Evolutionary conservation across 2,888 invertebrate species (phyloP).

Genomic region (Drosophila atroscutellata): DNA sequence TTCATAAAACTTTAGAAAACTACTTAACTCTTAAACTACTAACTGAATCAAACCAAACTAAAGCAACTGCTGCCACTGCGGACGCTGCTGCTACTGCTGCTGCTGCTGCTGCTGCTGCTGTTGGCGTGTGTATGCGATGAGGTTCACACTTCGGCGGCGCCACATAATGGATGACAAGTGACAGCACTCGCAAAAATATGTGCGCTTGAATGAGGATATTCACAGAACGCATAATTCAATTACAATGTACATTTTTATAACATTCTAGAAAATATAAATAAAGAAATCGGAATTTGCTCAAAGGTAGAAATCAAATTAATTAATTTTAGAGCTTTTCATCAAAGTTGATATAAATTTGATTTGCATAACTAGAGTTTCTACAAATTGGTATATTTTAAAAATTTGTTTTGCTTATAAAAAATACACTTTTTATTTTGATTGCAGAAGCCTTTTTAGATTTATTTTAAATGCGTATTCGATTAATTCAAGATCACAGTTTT

Average conservation of each 20-base stretch:
- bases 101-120: constrained; percentile 11
- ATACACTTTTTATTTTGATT: not conserved
- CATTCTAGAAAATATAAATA: not conserved
- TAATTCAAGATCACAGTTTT: not conserved
- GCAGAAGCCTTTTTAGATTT: not conserved
- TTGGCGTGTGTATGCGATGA: constrained; percentile 14
- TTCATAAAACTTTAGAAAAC: constrained; percentile 77
- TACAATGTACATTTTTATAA: not conserved
- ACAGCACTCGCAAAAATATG: constrained; percentile 2
- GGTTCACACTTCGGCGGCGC: not conserved
- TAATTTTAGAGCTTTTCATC: not conserved
- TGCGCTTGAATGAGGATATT: not conserved
- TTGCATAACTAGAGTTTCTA: not conserved
- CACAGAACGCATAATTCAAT: not conserved
- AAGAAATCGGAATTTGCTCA: not conserved
- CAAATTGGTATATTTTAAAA: not conserved
- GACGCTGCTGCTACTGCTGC: constrained; percentile 27
- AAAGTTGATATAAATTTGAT: not conserved
- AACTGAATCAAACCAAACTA: constrained; percentile 79
- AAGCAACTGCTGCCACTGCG: constrained; percentile 57
- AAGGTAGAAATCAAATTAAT: not conserved
- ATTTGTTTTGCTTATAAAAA: not conserved
- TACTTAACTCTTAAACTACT: constrained; percentile 80
- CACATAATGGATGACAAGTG: constrained; percentile 39
- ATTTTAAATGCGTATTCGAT: not conserved